phyloP scores from a whole-genome alignment of 92 coral and sea anemone genomes.

The Anthopleura xanthogrammica region DNA sequence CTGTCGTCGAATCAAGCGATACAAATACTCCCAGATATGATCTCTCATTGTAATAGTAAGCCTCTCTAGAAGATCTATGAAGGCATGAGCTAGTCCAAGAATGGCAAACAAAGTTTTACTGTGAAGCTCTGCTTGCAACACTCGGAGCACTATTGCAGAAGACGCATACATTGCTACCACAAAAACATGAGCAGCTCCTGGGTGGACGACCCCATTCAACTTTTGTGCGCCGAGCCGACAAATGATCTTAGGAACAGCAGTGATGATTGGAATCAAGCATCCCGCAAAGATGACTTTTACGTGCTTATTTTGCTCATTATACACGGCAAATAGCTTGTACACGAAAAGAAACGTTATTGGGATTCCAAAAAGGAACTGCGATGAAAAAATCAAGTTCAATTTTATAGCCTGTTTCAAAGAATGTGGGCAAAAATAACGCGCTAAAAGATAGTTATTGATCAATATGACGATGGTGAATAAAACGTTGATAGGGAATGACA shows the following conservation, averaged over 20 bases:
- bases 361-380: slow-evolving; percentile 54
- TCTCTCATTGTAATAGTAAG: slow-evolving; percentile 38
- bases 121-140: slow-evolving; percentile 68
- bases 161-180: slow-evolving; percentile 39
- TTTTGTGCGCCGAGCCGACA: slow-evolving; percentile 40
- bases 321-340: slow-evolving; percentile 45
- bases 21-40: no score
- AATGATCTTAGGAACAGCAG: slow-evolving; percentile 45
- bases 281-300: slow-evolving; percentile 43
- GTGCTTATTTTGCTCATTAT: slow-evolving; percentile 2
- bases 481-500: slow-evolving; percentile 38
- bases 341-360: slow-evolving; percentile 37
- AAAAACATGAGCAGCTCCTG: slow-evolving; percentile 42
- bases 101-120: slow-evolving; percentile 42
- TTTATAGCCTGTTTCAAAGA: slow-evolving; percentile 4
- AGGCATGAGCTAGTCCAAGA: slow-evolving; percentile 48
- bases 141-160: slow-evolving; percentile 49
- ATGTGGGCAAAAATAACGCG: slow-evolving; percentile 16
- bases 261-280: slow-evolving; percentile 34
- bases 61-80: slow-evolving; percentile 42
- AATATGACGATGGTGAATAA: slow-evolving; percentile 31
- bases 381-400: slow-evolving; percentile 35
- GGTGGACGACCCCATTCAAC: slow-evolving; percentile 41
- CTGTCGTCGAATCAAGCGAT: no score
- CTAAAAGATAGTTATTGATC: slow-evolving; percentile 44